Base-by-base conservation (phyloP, 2,888 invertebrate species). In the Trilocha varians region DNA sequence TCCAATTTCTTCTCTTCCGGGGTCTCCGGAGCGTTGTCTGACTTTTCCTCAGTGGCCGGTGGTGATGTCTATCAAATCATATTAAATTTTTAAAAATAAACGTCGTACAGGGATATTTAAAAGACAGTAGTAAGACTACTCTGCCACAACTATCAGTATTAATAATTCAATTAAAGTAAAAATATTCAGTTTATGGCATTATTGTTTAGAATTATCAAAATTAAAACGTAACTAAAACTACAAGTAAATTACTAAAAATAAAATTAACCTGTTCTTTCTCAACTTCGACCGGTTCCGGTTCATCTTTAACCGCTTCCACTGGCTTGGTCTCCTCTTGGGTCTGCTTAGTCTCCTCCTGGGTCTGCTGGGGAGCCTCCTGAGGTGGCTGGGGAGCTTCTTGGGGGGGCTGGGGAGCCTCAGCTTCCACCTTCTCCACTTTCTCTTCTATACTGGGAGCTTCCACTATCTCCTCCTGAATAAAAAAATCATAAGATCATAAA, bases 381-480 rank as follows among this genome's bases (percentile, higher is more conserved):
- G n/a, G n/a, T n/a, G n/a, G n/a, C n/a, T n/a, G n/a, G n/a, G n/a
- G n/a, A n/a, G n/a, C n/a, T n/a, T n/a, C n/a, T n/a, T n/a, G n/a
- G n/a, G n/a, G n/a, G n/a, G n/a, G n/a, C n/a, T n/a, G n/a, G n/a
- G n/a, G n/a, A n/a, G 33, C 35, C 32, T 18, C 38, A 9, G 16
- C 16, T 13, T 25, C 34, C 2, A 3, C 6, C 9, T 16, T 15
- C 15, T 16, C 16, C 13, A 34, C 32, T 34, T 38, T 25, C 14
- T 32, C 40, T 37, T 64, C 70, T 74, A 77, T 76, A 56, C 75
- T 76, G 1, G 75, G 74, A 38, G 75, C 72, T 43, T 74, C 66
- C 45, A 65, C 52, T 38, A 49, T 52, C 8, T 48, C 50, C 17
- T 60, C 56, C 25, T 25, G 11, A 25, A 18, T 8, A 25, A 25